Evolutionary conservation across 2,888 invertebrate genomes (phyloP), one percentile per base, ranked within the genome.

Genomic region (Priocnemis perturbator): DNA sequence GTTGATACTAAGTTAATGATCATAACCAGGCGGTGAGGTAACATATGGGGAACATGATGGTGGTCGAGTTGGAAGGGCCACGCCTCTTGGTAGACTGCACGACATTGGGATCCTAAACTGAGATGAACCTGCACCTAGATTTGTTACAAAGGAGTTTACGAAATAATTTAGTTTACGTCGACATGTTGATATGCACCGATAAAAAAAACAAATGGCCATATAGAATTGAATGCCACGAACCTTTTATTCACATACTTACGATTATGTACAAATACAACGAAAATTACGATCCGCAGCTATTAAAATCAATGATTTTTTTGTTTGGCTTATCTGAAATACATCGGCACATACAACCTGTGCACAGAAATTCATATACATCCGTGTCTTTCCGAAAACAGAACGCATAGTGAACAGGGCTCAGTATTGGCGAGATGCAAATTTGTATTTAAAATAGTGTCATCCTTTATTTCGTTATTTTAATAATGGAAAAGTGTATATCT

Each of bases 221-320:
- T 37, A 37, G 37, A 37, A 37, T 77, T 76, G 59, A 78, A 81
- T 74, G 68, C 81, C 81, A 84, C 77, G 79, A 83, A 83, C 77
- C 69, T 78, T 86, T 87, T 86, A 86, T 86, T 87, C 83, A 85
- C 82, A 85, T 86, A 83, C 81, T 86, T 83, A 85, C 74, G 82
- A 74, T 79, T 85, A 86, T 86, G 79, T 86, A 86, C 87, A 86
- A 85, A 84, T 81, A 82, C 79, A 83, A 84, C 81, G 81, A 72
- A 81, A 83, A 83, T 81, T 71, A 78, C 74, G 73, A 75, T 79
- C 58, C 71, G 64, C 65, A 64, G 71, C 65, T 68, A 57, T 47
- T 71, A 66, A 63, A 76, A 61, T 11, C 67, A 69, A 67, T 71
- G 14, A 62, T 50, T 17, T 50, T 19, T 64, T 70, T 60, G 23